Base-by-base conservation (phyloP, 2,888 invertebrate species). In the Meandrusa payeni region DNA sequence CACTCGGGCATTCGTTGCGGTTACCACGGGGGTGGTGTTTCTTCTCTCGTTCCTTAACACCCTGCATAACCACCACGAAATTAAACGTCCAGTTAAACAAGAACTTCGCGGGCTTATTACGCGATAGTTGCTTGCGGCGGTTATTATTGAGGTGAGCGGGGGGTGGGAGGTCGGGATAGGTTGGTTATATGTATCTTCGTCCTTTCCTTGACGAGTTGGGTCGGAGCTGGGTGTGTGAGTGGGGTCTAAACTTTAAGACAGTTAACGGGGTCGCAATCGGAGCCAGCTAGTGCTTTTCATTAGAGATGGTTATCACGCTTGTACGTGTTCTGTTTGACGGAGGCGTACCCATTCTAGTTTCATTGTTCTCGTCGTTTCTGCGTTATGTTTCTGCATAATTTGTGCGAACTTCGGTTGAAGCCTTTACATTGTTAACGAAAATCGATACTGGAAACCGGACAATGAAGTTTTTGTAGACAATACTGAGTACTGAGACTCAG, bases 211-310 rank as follows among this genome's bases (percentile, higher is more conserved):
- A 68, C 66, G 69, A 69, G 70, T 57, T 61, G 77, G 60, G 67
- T 51, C 28, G 56, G 61, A 60, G 56, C 55, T 52, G 47, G 62
- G 57, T 52, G 64, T 76, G 77, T 79, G 80, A 57, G 77, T 61
- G 66, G 67, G 69, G 69, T 56, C 75, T 69, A 65, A 81, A 78
- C 76, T 80, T 81, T 79, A 82, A 87, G 85, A 87, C 81, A 80
- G 82, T 81, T 81, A 78, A 71, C 67, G 77, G 77, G 82, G 76
- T 76, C 80, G 83, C 82, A 85, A 85, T 85, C 83, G 82, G 76
- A 73, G 72, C 65, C 69, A 63, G 65, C 66, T 66, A 72, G 70
- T 69, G 77, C 76, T 81, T 82, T 82, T 85, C 85, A 86, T 86
- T 85, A 82, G 79, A 72, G 77, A 81, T 77, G 76, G 82, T 79